Conservation (phyloP, 2,888 invertebrate genomes). For the Timandra comae region DNA sequence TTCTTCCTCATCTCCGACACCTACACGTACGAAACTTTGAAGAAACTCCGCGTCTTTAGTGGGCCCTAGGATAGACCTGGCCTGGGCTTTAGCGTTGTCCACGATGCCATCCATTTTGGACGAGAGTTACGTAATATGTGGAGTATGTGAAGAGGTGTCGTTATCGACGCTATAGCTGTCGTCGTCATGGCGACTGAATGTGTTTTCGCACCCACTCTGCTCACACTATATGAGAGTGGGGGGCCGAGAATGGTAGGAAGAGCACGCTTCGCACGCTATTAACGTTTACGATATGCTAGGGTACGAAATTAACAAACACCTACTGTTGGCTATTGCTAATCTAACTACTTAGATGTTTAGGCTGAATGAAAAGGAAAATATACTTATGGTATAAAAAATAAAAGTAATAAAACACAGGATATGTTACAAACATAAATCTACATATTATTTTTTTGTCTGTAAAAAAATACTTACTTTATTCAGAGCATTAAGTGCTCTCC, state of each 20-base stretch:
- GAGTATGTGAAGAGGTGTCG: slow-evolving; percentile 53
- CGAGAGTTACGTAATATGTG: slow-evolving; percentile 40
- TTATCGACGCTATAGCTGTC: slow-evolving; percentile 64
- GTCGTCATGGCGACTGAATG: slow-evolving; percentile 60
- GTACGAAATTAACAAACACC: too few relatives aligned
- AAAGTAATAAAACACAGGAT: too few relatives aligned
- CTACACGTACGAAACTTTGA: slow-evolving; percentile 87
- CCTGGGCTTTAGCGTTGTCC: slow-evolving; percentile 64
- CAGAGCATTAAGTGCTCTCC: slow-evolving; percentile 82
- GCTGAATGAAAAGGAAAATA: too few relatives aligned
- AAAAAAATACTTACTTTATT: slow-evolving; percentile 80
- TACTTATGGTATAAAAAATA: too few relatives aligned
- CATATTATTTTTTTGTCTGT: too few relatives aligned
- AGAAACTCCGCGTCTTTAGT: slow-evolving; percentile 84
- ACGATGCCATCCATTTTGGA: slow-evolving; percentile 36
- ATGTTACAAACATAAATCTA: too few relatives aligned
- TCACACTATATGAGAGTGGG: slow-evolving; percentile 31
- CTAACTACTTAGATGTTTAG: too few relatives aligned
- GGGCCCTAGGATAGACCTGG: slow-evolving; percentile 79
- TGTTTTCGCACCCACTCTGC: slow-evolving; percentile 63
- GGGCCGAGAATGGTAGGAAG: slow-evolving; percentile 18
- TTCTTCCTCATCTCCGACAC: slow-evolving; percentile 75
- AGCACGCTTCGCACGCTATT: slow-evolving; percentile 16
- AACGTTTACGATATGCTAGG: too few relatives aligned
- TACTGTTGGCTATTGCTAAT: too few relatives aligned